Conservation (phyloP, 2,113 vertebrate genomes). For the Thunnus thynnus region DNA sequence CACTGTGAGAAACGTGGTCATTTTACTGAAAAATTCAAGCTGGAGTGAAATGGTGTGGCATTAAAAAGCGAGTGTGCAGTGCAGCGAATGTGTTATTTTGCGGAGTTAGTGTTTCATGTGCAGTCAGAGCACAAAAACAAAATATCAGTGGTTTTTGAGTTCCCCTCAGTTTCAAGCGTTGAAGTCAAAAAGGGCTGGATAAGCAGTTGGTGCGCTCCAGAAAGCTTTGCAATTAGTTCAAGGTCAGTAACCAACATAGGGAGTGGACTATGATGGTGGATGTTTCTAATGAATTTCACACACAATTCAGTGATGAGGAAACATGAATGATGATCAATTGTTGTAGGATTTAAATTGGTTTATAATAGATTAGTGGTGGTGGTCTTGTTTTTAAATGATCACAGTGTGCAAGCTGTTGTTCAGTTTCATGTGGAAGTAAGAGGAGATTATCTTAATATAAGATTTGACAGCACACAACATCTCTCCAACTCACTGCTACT, state of each 20-base stretch:
- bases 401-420: background rate
- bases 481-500: background rate
- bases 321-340: slow-evolving; percentile 2
- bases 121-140: slow-evolving; percentile 27
- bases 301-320: slow-evolving; percentile 32
- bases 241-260: slow-evolving; percentile 50
- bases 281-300: slow-evolving; percentile 23
- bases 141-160: slow-evolving; percentile 38
- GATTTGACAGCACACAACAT: background rate
- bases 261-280: background rate
- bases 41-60: slow-evolving; percentile 53
- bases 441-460: background rate
- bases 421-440: slow-evolving; percentile 2
- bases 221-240: slow-evolving; percentile 59
- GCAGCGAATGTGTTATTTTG: slow-evolving; percentile 28
- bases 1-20: slow-evolving; percentile 19
- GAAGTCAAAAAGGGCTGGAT: slow-evolving; percentile 45
- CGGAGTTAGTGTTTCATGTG: slow-evolving; percentile 24
- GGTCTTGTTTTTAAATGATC: background rate
- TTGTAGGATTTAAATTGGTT: slow-evolving; percentile 7
- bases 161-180: slow-evolving; percentile 1
- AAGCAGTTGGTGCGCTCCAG: slow-evolving; percentile 59
- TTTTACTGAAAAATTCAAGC: slow-evolving; percentile 25
- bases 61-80: slow-evolving; percentile 37
- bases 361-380: background rate